Base-by-base conservation (phyloP, 2,113 vertebrate species). In the Carassius auratus region DNA sequence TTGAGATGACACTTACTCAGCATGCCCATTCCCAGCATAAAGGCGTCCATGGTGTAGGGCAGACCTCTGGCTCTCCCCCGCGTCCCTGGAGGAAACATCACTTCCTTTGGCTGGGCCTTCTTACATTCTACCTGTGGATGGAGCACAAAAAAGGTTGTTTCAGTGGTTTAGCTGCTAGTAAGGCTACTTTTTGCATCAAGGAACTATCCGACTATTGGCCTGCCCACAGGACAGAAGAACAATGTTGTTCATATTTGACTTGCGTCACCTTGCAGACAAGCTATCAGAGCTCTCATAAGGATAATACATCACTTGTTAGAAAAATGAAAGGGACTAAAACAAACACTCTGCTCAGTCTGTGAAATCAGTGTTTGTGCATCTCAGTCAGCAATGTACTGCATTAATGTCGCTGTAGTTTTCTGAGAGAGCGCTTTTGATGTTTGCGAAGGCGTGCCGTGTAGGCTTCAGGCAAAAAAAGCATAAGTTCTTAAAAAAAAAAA, bases 11-110 rank as follows among this genome's bases (percentile, higher is more conserved):
- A 96, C 97, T 97, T 94, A 97, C 97, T 97, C 90, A 97, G 94
- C 96, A 97, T 97, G 88, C 97, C 97, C 97, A 97, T 97, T 88
- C 97, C 96, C 13, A 97, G 94, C 97, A 97, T 97, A 88, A 97
- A 97, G 12, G 97, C 97, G 81, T 97, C 97, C 97, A 97, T 96
- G 92, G 96, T 97, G 83, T 97, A 97, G 62, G 96, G 97, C 55
- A 97, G 93, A 42, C 96, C 96, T 86, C 97, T 95, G 84, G 96
- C 96, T 91, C 97, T 94, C 89, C 97, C 97, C 93, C 96, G 94
- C 30, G 96, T 97, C 92, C 96, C 97, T 77, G 97, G 96, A 75
- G 96, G 96, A 93, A 97, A 97, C 97, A 97, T 97, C 93, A 97
- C 97, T 93, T 97, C 96, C 91, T 97, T 97, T 86, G 96, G 96